Base-by-base conservation (phyloP, 1,140 invertebrate species). In the Diorhabda sublineata region DNA sequence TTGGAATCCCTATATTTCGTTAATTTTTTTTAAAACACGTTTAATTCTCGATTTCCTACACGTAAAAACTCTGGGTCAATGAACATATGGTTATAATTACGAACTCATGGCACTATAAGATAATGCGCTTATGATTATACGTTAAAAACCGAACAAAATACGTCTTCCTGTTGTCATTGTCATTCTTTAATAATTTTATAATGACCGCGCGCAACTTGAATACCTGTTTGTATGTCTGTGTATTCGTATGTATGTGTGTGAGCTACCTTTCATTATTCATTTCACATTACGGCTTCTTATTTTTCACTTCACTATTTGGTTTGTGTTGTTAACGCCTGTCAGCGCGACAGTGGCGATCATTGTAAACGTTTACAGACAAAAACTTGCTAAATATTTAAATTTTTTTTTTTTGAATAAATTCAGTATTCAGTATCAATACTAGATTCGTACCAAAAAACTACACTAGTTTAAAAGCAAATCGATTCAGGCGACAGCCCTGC, bases 121-220 rank as follows among this genome's bases (percentile, higher is more conserved):
- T 79, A 79, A 79, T 79, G 78, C 67, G 76, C 73, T 78, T 79
- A 79, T 79, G 78, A 79, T 79, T 79, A 74, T 76, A 78, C 70
- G 74, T 73, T 77, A 78, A 79, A 79, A 79, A 79, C 73, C 77
- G 71, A 76, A 78, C 76, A 78, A 79, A 77, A 76, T 71, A 75
- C 72, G 71, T 76, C 77, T 79, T 79, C 78, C 78, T 79, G 78
- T 77, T 78, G 73, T 74, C 73, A 79, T 78, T 77, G 77, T 79
- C 78, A 77, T 78, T 78, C 76, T 79, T 79, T 79, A 76, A 77
- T 79, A 78, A 78, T 78, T 75, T 76, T 75, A 76, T 79, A 78
- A 79, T 77, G 74, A 79, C 63, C 43, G n/a, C 47, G n/a, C 6
- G 58, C 56, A 66, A 59, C 70, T 70, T 26, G 26, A 26, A 26